A percentile compares a stretch with the other conserved stretches of the same genome.
Evolutionary conservation across 2,888 invertebrate species (phyloP).

Genomic region (Alentia gelatinosa): DNA sequence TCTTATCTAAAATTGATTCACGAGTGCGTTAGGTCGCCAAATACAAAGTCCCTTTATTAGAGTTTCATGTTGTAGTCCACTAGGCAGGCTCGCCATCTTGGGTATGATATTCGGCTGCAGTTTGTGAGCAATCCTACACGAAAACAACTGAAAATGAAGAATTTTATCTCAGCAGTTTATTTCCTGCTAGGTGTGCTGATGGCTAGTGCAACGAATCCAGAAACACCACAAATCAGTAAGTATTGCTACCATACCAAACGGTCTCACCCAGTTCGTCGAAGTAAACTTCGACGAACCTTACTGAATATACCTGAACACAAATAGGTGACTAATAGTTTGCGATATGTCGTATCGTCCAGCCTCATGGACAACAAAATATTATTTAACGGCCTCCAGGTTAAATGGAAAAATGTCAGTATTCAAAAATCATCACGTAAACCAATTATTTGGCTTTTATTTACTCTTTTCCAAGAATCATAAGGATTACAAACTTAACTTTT

Average conservation of each 20-base stretch:
- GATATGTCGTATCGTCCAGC: neutral
- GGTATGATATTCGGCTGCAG: neutral
- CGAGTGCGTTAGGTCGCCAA: neutral
- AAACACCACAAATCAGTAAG: neutral
- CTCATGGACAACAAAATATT: neutral
- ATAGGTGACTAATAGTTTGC: neutral
- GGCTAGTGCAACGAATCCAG: neutral
- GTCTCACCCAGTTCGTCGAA: too few relatives aligned
- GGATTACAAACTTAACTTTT: neutral
- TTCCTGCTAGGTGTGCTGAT: neutral
- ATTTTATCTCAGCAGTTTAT: neutral
- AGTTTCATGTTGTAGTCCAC: neutral
- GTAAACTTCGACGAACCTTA: too few relatives aligned
- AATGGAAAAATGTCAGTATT: neutral
- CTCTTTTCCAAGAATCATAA: neutral
- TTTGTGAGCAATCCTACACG: neutral
- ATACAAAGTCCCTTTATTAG: neutral
- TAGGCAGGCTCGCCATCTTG: neutral
- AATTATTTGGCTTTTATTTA: neutral
- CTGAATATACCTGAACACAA: neutral
- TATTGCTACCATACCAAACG: neutral
- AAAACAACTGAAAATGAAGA: neutral
- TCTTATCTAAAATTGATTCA: neutral
- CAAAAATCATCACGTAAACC: neutral
- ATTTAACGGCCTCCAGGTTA: neutral